Percentiles rank a stretch among this genome's conserved stretches.
Evolutionary conservation across 35 echinoderm and acorn worm species (phyloP).

Genomic region (Chiridota heheva): DNA sequence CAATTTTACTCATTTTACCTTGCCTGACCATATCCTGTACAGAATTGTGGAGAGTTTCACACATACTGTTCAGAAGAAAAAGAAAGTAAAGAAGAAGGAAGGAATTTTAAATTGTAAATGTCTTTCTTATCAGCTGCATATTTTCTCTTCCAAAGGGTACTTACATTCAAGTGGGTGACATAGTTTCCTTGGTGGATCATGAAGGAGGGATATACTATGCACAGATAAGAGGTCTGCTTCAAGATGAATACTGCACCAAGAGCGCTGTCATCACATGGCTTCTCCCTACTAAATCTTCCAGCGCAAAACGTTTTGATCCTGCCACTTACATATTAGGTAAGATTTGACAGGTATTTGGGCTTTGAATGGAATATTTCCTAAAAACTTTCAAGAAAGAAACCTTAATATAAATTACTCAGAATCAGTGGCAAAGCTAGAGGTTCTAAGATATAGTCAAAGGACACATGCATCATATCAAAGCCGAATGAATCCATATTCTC

Average conservation of each 20-base stretch:
- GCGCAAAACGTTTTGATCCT: constrained; percentile 77
- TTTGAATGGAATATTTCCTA: not conserved
- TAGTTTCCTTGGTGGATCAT: constrained; percentile 85
- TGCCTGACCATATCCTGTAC: not conserved
- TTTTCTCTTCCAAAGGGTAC: constrained; percentile 64
- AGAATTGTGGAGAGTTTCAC: too few relatives aligned
- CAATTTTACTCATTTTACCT: not conserved
- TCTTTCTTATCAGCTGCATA: not conserved
- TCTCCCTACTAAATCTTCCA: constrained; percentile 80
- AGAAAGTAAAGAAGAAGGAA: too few relatives aligned
- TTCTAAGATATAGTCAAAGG: not conserved
- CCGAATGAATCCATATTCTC: not conserved
- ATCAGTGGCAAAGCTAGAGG: not conserved
- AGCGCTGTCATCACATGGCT: constrained; percentile 97
- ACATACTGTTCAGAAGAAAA: too few relatives aligned
- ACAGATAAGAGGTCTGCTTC: constrained; percentile 92
- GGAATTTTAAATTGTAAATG: not conserved
- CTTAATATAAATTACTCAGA: not conserved
- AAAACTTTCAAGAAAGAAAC: not conserved
- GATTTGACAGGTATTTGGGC: not conserved
- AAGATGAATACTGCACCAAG: constrained; percentile 93
- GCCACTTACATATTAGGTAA: constrained; percentile 90
- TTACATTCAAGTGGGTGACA: constrained; percentile 91
- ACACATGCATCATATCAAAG: not conserved
- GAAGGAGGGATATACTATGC: constrained; percentile 92